A percentile compares a stretch with the other conserved stretches of the same genome.
phyloP scores from a whole-genome alignment of 2,888 invertebrate species.

The Keiferia lycopersicella region DNA sequence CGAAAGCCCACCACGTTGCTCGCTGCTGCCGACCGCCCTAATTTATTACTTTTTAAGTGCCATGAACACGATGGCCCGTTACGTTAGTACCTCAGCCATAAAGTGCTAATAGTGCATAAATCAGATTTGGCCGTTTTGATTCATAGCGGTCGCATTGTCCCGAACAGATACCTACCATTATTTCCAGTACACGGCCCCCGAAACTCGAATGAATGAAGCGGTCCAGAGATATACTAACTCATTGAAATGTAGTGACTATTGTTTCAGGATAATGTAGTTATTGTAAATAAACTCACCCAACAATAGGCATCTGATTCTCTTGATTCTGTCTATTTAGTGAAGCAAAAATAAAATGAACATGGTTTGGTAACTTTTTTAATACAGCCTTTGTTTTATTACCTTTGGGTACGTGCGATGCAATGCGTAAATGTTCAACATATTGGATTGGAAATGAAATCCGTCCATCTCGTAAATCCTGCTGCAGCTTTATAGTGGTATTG shows the following conservation, averaged over 20 bases:
- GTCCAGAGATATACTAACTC: conserved; percentile 1
- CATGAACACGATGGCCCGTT: conserved; percentile 60
- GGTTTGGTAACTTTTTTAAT: too few species aligned
- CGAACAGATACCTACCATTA: conserved; percentile 38
- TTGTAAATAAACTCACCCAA: background rate
- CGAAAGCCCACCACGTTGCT: conserved; percentile 48
- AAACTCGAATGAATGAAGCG: conserved; percentile 22
- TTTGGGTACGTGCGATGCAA: background rate
- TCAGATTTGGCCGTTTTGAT: conserved; percentile 27
- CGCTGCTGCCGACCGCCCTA: conserved; percentile 54
- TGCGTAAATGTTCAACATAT: background rate
- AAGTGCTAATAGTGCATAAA: conserved; percentile 33
- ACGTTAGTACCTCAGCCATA: conserved; percentile 26
- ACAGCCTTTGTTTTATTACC: background rate
- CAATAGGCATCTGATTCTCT: too few species aligned
- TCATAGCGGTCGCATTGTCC: conserved; percentile 32
- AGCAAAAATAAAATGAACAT: too few species aligned
- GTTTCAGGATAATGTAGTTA: background rate
- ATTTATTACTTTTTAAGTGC: conserved; percentile 71
- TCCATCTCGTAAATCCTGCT: conserved; percentile 9
- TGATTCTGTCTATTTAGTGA: too few species aligned
- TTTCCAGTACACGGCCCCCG: conserved; percentile 38
- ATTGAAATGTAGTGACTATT: conserved; percentile 11
- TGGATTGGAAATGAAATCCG: background rate
- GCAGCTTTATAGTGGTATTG: background rate